Conservation (phyloP, 1,140 invertebrate species). For the Drosophila orosa region DNA sequence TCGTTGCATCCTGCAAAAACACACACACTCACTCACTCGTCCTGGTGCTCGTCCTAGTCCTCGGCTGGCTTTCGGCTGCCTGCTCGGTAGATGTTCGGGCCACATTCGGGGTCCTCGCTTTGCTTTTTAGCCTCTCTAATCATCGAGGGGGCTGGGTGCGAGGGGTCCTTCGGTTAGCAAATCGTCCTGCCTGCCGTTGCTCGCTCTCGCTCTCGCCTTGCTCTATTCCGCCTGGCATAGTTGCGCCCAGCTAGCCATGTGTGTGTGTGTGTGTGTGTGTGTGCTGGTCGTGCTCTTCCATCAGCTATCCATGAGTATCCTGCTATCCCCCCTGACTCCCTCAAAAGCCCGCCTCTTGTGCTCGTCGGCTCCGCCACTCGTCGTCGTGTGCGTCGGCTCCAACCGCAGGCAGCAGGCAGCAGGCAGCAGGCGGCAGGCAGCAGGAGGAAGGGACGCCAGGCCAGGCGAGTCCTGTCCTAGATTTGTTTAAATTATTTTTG, state of each 20-base stretch:
- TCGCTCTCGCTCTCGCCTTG: slow-evolving; percentile 2
- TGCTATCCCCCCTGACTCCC: neutral
- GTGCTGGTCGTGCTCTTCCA: slow-evolving; percentile 54
- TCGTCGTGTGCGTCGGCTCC: slow-evolving; percentile 40
- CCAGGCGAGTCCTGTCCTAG: slow-evolving; percentile 63
- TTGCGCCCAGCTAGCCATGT: slow-evolving; percentile 28
- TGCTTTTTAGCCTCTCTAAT: slow-evolving; percentile 69
- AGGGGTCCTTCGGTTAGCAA: slow-evolving; percentile 60
- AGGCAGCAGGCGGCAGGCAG: neutral
- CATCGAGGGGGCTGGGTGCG: slow-evolving; percentile 3
- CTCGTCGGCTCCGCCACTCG: slow-evolving; percentile 30
- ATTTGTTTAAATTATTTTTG: slow-evolving; percentile 84
- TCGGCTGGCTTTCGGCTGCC: slow-evolving; percentile 2
- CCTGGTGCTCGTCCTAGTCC: slow-evolving; percentile 51
- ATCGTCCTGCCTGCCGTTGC: slow-evolving; percentile 49
- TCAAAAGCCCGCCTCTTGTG: neutral
- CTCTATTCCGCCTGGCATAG: slow-evolving; percentile 24
- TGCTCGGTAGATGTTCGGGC: slow-evolving; percentile 19
- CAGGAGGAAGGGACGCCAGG: neutral
- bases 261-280: slow-evolving; percentile 20
- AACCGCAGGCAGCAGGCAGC: slow-evolving; percentile 17
- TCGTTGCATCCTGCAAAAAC: slow-evolving; percentile 77
- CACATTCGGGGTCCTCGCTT: slow-evolving; percentile 20
- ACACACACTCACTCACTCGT: neutral
- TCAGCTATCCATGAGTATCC: slow-evolving; percentile 25